Conservation (phyloP, 2,888 invertebrate genomes). For the Crepidodera aurea region DNA sequence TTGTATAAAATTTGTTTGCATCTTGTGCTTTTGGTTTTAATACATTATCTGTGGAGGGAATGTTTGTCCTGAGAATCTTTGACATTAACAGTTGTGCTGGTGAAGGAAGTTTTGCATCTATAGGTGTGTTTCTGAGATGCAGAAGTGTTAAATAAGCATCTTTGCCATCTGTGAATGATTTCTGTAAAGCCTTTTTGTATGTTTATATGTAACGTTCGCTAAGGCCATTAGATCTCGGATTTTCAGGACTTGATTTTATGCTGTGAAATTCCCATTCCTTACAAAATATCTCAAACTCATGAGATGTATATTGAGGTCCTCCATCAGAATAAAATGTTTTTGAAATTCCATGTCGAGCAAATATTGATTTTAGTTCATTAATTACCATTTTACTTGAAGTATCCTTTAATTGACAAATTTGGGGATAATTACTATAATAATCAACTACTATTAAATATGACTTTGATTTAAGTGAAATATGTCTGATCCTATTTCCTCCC, state of each 20-base stretch:
- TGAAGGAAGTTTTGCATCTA: conserved; percentile 11
- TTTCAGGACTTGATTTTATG: conserved; percentile 28
- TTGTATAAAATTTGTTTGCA: neutral
- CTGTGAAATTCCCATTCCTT: conserved; percentile 39
- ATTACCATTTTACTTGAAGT: conserved; percentile 27
- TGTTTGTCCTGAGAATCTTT: conserved; percentile 3
- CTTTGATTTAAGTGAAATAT: conserved; percentile 22
- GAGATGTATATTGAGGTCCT: conserved; percentile 39
- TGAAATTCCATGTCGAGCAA: conserved; percentile 38
- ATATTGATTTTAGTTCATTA: conserved; percentile 29
- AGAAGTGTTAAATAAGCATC: conserved; percentile 31
- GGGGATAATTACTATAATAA: conserved; percentile 34
- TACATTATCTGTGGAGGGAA: neutral
- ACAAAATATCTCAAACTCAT: conserved; percentile 33
- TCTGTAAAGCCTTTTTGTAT: conserved; percentile 31
- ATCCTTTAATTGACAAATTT: conserved; percentile 24
- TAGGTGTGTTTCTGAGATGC: conserved; percentile 31
- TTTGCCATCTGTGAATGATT: conserved; percentile 16
- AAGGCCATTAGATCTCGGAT: conserved; percentile 31
- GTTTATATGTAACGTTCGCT: conserved; percentile 34
- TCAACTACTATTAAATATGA: conserved; percentile 27
- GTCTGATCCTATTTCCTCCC: conserved; percentile 18
- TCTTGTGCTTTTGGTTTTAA: conserved; percentile 11
- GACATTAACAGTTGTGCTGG: conserved; percentile 27
- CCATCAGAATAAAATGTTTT: conserved; percentile 36